phyloP scores from a whole-genome alignment of 2,797 vertebrate genomes.

The Silurus aristotelis region DNA sequence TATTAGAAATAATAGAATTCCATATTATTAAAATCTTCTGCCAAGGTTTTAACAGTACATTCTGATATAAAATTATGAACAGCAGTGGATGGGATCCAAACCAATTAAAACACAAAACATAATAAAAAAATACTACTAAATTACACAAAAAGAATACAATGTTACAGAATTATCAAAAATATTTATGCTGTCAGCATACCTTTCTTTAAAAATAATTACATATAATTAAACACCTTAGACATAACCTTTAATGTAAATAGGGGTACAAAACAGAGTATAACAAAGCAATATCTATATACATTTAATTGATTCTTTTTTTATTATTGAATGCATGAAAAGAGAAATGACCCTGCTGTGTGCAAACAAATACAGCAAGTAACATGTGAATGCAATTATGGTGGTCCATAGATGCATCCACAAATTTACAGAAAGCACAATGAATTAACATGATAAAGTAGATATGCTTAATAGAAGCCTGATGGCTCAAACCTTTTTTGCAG shows the following conservation, averaged over 20 bases:
- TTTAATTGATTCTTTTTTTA: background rate
- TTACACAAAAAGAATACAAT: background rate
- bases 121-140: background rate
- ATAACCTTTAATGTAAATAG: background rate
- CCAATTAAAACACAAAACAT: background rate
- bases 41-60: background rate
- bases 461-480: background rate
- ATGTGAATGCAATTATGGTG: background rate
- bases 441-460: background rate
- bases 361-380: background rate
- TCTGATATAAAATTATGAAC: background rate
- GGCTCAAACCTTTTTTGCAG: background rate
- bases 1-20: background rate
- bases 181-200: background rate
- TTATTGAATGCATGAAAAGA: background rate
- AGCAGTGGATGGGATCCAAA: background rate
- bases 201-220: too few species aligned
- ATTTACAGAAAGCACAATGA: background rate
- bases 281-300: background rate
- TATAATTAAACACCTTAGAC: background rate
- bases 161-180: background rate
- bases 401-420: background rate
- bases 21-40: background rate
- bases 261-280: background rate
- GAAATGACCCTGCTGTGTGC: background rate